These are phyloP conservation scores for Artibeus jamaicensis DNA, from an alignment of 2,797 vertebrate species.

Conservation along the genomic window DNA sequence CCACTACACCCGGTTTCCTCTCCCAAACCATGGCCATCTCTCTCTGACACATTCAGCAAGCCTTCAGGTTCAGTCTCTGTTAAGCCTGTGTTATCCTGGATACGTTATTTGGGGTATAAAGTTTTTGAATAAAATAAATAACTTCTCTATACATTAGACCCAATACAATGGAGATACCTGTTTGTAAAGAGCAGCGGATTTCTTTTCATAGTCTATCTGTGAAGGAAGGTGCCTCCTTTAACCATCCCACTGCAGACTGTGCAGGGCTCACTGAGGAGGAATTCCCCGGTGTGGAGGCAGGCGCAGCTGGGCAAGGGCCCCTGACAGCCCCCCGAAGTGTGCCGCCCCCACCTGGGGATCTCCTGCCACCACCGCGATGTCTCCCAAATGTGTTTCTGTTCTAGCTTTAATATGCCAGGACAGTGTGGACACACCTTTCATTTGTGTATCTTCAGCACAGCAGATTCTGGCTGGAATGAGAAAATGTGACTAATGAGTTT, in stretches of 20 bases:
- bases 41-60: background rate
- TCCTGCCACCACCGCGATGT: background rate
- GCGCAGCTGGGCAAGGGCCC: background rate
- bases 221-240: background rate
- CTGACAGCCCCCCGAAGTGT: background rate
- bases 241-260: background rate
- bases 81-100: background rate
- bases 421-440: background rate
- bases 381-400: background rate
- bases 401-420: background rate
- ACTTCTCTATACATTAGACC: background rate
- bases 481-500: background rate
- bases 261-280: background rate
- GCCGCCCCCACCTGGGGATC: fast-evolving
- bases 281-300: background rate
- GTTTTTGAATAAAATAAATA: background rate
- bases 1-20: background rate
- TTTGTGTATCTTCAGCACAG: background rate
- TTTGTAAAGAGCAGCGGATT: background rate
- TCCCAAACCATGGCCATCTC: background rate
- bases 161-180: background rate
- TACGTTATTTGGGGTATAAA: background rate
- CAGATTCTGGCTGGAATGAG: background rate
- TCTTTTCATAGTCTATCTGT: background rate
- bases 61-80: background rate